phyloP scores from a whole-genome alignment of 2,888 invertebrate species.

The Atethmia centrago region DNA sequence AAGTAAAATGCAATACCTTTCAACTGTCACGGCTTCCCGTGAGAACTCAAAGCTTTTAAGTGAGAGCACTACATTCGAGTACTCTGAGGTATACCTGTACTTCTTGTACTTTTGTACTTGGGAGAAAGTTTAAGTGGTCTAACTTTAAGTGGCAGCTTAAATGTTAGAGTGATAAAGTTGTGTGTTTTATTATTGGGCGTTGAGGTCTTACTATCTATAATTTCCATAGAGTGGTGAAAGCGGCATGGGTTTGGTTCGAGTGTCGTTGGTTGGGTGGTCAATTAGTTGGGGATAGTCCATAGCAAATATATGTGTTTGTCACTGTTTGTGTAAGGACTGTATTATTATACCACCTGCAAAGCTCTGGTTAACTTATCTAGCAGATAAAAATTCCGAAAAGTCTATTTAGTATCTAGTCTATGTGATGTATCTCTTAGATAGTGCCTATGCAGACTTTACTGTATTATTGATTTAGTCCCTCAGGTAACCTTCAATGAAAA shows the following conservation, averaged over 20 bases:
- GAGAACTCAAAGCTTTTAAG: conserved; percentile 39
- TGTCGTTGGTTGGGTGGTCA: neutral
- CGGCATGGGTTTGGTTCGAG: neutral
- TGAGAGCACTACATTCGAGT: conserved; percentile 21
- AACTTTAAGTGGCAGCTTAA: conserved; percentile 23
- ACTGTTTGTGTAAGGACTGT: too few species aligned
- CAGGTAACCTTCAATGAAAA: neutral
- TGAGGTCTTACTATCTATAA: neutral
- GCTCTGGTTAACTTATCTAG: neutral
- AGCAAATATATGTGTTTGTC: neutral
- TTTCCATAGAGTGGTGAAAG: neutral
- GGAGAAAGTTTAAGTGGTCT: conserved; percentile 34
- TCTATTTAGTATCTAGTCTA: too few species aligned
- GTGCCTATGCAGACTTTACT: neutral
- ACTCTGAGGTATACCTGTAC: conserved; percentile 15
- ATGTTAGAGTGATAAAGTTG: conserved; percentile 13
- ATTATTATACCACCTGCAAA: neutral
- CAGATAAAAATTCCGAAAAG: neutral
- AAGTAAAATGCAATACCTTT: conserved; percentile 35
- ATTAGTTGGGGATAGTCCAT: neutral
- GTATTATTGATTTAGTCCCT: neutral
- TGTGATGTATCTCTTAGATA: too few species aligned
- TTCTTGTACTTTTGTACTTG: conserved; percentile 5
- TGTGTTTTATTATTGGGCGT: neutral
- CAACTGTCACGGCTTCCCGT: conserved; percentile 16